Conservation (phyloP, 1,140 invertebrate species). For the Frieseomelitta varia region DNA sequence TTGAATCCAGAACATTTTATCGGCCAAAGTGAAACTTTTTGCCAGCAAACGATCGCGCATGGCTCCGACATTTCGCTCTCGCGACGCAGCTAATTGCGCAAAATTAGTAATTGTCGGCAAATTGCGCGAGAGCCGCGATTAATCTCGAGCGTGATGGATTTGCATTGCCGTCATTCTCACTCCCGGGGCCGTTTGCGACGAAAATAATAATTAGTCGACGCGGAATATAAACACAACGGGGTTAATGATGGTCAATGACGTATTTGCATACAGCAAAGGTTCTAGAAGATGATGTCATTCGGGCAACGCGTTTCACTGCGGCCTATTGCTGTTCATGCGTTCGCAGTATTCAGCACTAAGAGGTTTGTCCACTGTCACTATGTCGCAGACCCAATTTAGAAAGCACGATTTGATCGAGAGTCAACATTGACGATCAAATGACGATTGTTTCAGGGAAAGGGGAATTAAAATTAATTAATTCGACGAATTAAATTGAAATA, state of each 20-base stretch:
- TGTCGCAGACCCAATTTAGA: neutral
- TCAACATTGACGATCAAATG: neutral
- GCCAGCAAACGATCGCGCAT: too few relatives aligned
- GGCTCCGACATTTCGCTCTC: too few relatives aligned
- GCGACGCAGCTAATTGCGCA: too few relatives aligned
- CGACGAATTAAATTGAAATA: too few relatives aligned
- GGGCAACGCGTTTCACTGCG: constrained; percentile 32
- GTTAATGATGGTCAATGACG: constrained; percentile 52
- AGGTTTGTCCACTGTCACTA: constrained; percentile 13
- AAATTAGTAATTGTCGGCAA: neutral
- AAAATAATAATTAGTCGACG: constrained; percentile 4
- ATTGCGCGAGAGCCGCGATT: neutral
- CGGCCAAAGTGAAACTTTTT: too few relatives aligned
- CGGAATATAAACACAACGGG: constrained; percentile 36
- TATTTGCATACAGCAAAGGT: constrained; percentile 49
- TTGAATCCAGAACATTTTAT: too few relatives aligned
- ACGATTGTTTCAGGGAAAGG: neutral
- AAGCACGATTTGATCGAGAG: neutral
- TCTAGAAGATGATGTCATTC: constrained; percentile 57
- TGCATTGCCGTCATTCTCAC: neutral
- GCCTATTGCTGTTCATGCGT: constrained; percentile 11
- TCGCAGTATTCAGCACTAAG: neutral
- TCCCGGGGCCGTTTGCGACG: neutral
- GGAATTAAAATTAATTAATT: too few relatives aligned
- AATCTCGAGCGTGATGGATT: neutral